Evolutionary conservation across 2,888 invertebrate genomes (phyloP).

Genomic region (Cacoxenus indagator): DNA sequence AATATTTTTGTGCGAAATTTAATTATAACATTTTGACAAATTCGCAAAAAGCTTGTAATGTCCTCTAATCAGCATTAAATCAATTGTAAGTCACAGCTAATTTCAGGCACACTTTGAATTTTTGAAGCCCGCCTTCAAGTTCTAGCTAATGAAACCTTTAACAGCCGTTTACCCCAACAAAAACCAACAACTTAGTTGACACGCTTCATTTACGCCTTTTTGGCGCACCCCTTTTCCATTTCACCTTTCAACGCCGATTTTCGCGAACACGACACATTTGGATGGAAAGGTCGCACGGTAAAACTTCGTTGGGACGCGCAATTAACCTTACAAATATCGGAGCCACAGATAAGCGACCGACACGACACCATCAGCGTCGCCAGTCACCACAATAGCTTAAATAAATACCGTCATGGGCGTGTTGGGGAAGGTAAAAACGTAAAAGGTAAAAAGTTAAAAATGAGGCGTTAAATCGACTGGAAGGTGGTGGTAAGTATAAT

Average conservation of each 20-base stretch:
- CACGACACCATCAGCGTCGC: not conserved
- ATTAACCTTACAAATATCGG: constrained; percentile 7
- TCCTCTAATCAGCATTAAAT: not conserved
- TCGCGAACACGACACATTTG: not conserved
- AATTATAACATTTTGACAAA: no score
- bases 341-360: not conserved
- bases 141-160: not conserved
- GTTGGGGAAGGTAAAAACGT: not conserved
- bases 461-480: not conserved
- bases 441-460: constrained; percentile 6
- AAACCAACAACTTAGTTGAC: not conserved
- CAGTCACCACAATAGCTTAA: not conserved
- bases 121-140: not conserved
- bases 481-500: not conserved
- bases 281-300: not conserved
- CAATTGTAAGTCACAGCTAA: not conserved
- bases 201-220: not conserved
- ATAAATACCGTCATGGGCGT: not conserved
- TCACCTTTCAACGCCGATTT: not conserved
- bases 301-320: not conserved
- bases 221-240: not conserved
- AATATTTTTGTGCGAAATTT: no score
- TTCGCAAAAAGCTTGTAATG: not conserved
- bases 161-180: not conserved
- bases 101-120: not conserved